phyloP scores from a whole-genome alignment of 2,113 vertebrate species.

The Lates calcarifer region DNA sequence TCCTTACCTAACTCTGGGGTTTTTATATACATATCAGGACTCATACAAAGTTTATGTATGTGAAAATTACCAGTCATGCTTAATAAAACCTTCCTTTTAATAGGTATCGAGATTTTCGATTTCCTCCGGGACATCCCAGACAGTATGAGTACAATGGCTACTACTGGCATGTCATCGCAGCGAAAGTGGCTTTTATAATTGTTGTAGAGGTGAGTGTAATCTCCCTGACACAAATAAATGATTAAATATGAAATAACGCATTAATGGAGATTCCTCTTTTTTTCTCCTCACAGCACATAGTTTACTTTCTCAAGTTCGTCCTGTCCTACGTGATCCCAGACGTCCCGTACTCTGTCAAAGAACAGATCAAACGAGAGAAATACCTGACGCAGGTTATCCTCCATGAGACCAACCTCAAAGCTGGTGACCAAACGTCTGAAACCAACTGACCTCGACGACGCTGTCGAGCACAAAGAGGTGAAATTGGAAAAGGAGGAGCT shows the following conservation, averaged over 20 bases:
- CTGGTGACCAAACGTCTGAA: conserved; percentile 85
- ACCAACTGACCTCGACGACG: conserved; percentile 55
- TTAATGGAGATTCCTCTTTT: background rate
- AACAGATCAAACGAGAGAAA: conserved; percentile 93
- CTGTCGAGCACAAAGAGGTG: background rate
- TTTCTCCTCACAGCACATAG: conserved; percentile 87
- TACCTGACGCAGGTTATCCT: conserved; percentile 93
- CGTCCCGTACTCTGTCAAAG: conserved; percentile 88
- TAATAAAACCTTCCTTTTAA: conserved; percentile 6
- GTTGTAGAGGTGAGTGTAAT: conserved; percentile 89
- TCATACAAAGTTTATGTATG: too few relatives aligned
- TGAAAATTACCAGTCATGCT: too few relatives aligned
- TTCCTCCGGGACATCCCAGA: conserved; percentile 89
- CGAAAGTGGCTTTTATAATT: conserved; percentile 94
- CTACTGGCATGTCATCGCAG: conserved; percentile 95
- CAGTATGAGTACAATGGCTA: conserved; percentile 90
- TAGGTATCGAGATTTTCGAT: conserved; percentile 94
- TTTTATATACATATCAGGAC: background rate
- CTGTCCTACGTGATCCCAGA: conserved; percentile 92
- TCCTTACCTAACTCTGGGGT: background rate
- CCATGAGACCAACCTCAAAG: conserved; percentile 90
- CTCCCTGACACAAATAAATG: background rate
- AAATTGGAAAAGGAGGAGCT: background rate
- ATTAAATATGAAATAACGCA: background rate
- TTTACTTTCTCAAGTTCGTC: conserved; percentile 93